These are phyloP conservation scores for Haliclona indistincta DNA, from an alignment of 37 sponge, comb jelly and placozoan genomes.

Conservation along the genomic window DNA sequence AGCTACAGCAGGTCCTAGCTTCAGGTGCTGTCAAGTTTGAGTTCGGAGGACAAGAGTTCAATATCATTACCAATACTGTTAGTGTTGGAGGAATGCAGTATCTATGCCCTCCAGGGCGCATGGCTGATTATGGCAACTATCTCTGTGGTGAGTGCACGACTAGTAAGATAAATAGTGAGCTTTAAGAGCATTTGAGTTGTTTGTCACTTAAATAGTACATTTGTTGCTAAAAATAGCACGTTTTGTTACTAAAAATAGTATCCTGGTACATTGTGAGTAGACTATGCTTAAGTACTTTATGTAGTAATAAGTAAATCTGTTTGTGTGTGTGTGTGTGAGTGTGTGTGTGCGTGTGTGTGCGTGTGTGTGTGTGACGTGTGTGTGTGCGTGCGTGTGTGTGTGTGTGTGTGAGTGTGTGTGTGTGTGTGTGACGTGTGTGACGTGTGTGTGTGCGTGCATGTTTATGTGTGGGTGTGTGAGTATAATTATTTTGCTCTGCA, in stretches of 20 bases:
- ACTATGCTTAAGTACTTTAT: background rate
- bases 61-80: too few relatives aligned
- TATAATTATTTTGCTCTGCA: too few relatives aligned
- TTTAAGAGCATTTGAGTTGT: too few relatives aligned
- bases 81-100: background rate
- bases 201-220: too few relatives aligned
- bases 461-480: too few relatives aligned
- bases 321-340: background rate
- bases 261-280: too few relatives aligned
- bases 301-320: background rate
- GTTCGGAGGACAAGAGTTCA: too few relatives aligned
- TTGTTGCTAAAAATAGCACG: too few relatives aligned
- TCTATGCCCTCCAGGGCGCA: background rate
- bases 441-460: background rate
- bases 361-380: background rate
- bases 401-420: background rate
- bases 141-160: slow-evolving; percentile 7
- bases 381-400: background rate
- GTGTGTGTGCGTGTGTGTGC: background rate
- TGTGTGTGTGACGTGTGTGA: background rate
- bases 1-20: too few relatives aligned
- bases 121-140: background rate
- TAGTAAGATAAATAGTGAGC: too few relatives aligned
- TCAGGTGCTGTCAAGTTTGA: too few relatives aligned
- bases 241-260: too few relatives aligned